These are phyloP conservation scores for Cartodere bifasciata DNA, from an alignment of 2,888 invertebrate genomes.

Conservation along the genomic window DNA sequence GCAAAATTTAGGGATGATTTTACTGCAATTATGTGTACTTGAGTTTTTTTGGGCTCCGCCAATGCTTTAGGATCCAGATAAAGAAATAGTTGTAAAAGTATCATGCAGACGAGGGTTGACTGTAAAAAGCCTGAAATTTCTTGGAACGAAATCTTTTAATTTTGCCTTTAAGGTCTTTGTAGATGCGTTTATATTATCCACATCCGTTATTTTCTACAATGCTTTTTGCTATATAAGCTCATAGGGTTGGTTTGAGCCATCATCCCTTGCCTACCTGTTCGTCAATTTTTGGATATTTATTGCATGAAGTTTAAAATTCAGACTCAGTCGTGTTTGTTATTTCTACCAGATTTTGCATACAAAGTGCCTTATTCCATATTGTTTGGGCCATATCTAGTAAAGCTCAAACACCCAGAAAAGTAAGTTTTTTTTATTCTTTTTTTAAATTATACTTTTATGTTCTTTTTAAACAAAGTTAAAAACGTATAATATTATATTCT, in stretches of 20 bases:
- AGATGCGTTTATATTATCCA: constrained; percentile 5
- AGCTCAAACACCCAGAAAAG: constrained; percentile 1
- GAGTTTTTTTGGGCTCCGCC: no score
- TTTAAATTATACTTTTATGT: no score
- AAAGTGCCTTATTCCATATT: constrained; percentile 7
- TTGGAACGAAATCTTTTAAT: constrained; percentile 4
- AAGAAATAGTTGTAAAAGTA: constrained; percentile 4
- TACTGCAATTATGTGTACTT: no score
- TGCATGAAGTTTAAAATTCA: constrained; percentile 5
- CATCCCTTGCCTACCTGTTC: no score
- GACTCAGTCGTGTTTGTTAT: constrained; percentile 7
- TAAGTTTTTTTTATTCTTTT: constrained; percentile 4
- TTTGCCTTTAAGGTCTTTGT: constrained; percentile 6
- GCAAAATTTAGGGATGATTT: no score
- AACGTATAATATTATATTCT: no score
- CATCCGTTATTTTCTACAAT: constrained; percentile 9
- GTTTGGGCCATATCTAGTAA: constrained; percentile 2
- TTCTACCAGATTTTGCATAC: constrained; percentile 1
- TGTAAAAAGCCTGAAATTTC: constrained; percentile 6
- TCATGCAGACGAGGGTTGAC: constrained; percentile 1
- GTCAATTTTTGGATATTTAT: constrained; percentile 10
- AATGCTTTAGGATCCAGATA: no score
- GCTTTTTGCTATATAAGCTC: constrained; percentile 5
- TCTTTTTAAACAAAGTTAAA: no score
- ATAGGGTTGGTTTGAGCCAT: no score